A percentile compares a stretch with the other conserved stretches of the same genome.
phyloP scores from a whole-genome alignment of 2,888 invertebrate species.

The Drosophila niveifrons region DNA sequence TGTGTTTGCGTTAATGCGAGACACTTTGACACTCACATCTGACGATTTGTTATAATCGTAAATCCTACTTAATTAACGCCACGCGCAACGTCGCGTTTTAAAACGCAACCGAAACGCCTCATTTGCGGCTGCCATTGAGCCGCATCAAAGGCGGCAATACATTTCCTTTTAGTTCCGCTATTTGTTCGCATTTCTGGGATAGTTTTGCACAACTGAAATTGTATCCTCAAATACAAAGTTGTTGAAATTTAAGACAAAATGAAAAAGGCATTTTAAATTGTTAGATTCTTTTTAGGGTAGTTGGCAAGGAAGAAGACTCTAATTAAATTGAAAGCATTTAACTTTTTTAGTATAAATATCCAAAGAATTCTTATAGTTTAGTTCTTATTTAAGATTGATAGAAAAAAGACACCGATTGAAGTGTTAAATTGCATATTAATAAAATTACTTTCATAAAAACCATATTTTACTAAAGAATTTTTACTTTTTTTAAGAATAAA shows the following conservation, averaged over 20 bases:
- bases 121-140: constrained; percentile 60
- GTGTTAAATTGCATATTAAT: not conserved
- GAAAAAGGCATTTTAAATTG: not conserved
- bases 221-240: not conserved
- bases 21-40: constrained; percentile 28
- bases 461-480: no score
- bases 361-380: no score
- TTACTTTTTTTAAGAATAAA: no score
- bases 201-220: constrained; percentile 12
- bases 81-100: constrained; percentile 67
- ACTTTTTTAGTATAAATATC: not conserved
- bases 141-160: constrained; percentile 37
- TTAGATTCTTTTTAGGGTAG: not conserved
- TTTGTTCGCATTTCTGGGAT: constrained; percentile 21
- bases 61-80: constrained; percentile 76
- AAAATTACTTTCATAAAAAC: not conserved
- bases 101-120: constrained; percentile 69
- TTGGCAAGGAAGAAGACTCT: no score
- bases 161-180: constrained; percentile 44
- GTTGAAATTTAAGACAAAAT: constrained; percentile 10
- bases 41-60: constrained; percentile 49
- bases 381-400: no score
- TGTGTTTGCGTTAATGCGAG: constrained; percentile 65
- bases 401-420: not conserved
- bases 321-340: not conserved